A percentile compares a stretch with the other conserved stretches of the same genome.
phyloP scores from a whole-genome alignment of 2,113 vertebrate species.

The Microtus pennsylvanicus region DNA sequence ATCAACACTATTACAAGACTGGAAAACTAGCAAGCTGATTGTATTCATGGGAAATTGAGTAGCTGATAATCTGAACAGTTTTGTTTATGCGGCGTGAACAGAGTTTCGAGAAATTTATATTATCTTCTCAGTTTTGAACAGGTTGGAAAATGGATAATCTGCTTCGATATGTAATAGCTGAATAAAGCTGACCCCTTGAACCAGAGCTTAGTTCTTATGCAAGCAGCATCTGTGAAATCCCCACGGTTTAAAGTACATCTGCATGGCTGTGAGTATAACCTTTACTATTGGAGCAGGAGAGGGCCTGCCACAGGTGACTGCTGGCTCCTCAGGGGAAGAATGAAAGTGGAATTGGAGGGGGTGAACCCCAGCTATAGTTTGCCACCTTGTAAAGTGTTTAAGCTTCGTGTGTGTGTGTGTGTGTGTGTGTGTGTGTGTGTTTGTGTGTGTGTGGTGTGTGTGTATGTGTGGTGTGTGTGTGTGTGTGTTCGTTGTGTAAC shows the following conservation, averaged over 20 bases:
- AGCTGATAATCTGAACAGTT: not conserved
- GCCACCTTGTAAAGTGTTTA: not conserved
- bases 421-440: not conserved
- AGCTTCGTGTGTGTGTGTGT: not conserved
- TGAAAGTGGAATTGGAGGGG: not conserved
- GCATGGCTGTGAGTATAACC: not conserved
- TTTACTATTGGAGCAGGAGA: not conserved
- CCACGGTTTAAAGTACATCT: not conserved
- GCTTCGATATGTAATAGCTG: not conserved
- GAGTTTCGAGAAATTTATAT: not conserved
- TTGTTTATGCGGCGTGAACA: not conserved
- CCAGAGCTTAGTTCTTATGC: not conserved
- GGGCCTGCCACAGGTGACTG: not conserved
- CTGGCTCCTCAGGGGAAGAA: not conserved
- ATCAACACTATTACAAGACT: conserved; percentile 9
- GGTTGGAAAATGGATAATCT: not conserved
- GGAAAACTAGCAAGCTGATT: not conserved
- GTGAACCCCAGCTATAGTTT: not conserved
- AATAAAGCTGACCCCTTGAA: conserved; percentile 3
- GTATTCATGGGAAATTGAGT: not conserved
- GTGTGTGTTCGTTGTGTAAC: not conserved
- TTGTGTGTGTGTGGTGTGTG: not conserved
- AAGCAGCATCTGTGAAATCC: not conserved
- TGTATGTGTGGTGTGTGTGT: not conserved
- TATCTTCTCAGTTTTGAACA: conserved; percentile 33